Evolutionary conservation across 2,797 vertebrate genomes (phyloP), one percentile per base, ranked within the genome.

Genomic region (Brotula barbata): DNA sequence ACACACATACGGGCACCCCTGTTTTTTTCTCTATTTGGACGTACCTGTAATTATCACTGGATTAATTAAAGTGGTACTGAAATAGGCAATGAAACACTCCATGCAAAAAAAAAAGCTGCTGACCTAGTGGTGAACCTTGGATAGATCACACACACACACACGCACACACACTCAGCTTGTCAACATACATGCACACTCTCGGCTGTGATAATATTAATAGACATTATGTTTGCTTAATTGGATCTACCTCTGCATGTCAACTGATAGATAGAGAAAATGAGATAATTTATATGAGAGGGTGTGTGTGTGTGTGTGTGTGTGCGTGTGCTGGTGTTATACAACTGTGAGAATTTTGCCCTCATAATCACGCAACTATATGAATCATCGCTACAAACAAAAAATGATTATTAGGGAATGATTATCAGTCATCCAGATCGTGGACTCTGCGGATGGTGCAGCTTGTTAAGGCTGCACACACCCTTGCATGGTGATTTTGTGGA

Each of bases 51-150:
- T 89, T 84, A 87, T 72, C 76, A 46, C 63, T 5, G 46, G 28
- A 67, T 78, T 87, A 80, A 87, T 87, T 83, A 81, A 56, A 71
- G 64, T 34, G 75, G 76, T 58, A 67, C 73, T 84, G 68, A 71
- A 81, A 83, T 70, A 56, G 64, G 39, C 50, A 46, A 63, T 62
- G 58, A 76, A 68, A 71, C 76, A 49, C 48, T 58, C 68, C 45
- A 53, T 73, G 60, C 64, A 60, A 36, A 60, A 72, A n/a, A n/a
- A 20, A 58, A 65, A 70, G 68, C 49, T 40, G 53, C 56, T 70
- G 79, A 81, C 81, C 86, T 78, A 16, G 1, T 16, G 1, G 1
- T 47, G 82, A 88, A 86, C 83, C 59, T 49, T 6, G 20, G 6
- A 39, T 33, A 57, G 61, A 46, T 14, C 39, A 64, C 10, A 71